Percentiles rank a stretch among this genome's conserved stretches.
Conservation (phyloP, 2,888 invertebrate species). For the Lacanobia oleracea region DNA sequence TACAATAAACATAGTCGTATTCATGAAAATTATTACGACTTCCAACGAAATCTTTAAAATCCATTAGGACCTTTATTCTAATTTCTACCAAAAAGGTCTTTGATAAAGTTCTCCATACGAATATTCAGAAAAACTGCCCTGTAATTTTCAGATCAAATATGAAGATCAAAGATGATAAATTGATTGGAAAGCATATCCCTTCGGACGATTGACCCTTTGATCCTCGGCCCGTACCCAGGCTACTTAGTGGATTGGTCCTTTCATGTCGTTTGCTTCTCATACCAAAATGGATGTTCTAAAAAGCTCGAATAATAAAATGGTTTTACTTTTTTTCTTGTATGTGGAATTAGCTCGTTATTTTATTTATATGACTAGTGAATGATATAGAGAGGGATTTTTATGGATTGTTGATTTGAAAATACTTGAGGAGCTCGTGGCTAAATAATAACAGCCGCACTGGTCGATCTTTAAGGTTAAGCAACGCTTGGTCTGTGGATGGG, state of each 20-base stretch:
- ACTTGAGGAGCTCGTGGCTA: no score
- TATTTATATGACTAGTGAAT: constrained; percentile 9
- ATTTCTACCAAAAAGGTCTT: constrained; percentile 7
- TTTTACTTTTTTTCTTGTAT: constrained; percentile 34
- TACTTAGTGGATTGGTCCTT: constrained; percentile 87
- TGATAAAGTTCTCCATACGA: constrained; percentile 23
- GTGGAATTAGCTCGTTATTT: constrained; percentile 32
- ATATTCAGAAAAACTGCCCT: constrained; percentile 63
- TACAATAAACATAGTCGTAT: not conserved
- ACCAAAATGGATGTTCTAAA: constrained; percentile 65
- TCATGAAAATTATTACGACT: not conserved
- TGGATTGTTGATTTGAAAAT: no score
- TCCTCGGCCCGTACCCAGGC: constrained; percentile 73
- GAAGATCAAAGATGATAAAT: constrained; percentile 82
- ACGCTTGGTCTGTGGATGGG: no score
- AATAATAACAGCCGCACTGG: no score
- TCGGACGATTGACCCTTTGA: constrained; percentile 85
- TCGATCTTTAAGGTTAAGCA: no score
- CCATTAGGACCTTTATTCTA: constrained; percentile 6
- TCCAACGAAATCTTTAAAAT: not conserved
- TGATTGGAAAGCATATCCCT: constrained; percentile 78
- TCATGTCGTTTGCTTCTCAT: constrained; percentile 80
- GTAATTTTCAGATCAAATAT: constrained; percentile 70
- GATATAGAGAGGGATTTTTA: not conserved
- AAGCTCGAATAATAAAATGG: constrained; percentile 58